Base-by-base conservation (phyloP, 37 sponge, comb jelly and placozoan genomes). In the Eunapius fragilis region DNA sequence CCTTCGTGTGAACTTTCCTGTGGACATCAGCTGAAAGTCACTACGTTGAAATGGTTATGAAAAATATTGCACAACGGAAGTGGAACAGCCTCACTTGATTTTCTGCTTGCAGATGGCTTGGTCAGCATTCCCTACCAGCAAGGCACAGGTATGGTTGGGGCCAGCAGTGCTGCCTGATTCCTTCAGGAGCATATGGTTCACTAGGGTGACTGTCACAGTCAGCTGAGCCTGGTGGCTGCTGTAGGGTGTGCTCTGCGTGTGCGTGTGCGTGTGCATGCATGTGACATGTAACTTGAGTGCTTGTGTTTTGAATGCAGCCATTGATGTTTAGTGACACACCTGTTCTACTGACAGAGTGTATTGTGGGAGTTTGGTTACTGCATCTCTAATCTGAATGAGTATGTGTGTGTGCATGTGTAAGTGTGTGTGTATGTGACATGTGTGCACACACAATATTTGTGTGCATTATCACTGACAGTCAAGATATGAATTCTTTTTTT, bases 281-380 rank as follows among this genome's bases (percentile, higher is more conserved):
- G 17, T 41, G 41, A 26, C 30, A 71, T 72, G 81, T 69, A 31
- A 23, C 69, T 36, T 67, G 68, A 31, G 75, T 27, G 75, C 2
- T 6, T 31, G 31, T 32, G 58, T 58, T 2, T 11, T 76, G 45
- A 23, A 35, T 74, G n/a, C 82, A 58, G 35, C 27, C 67, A 47
- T 71, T 25, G 28, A 79, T 23, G 37, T 25, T 27, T 31, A 28
- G 76, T 48, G 9, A 36, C 47, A 31, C 49, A 87, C 86, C 90
- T 97, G 98, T n/a, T 83, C 79, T 70, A 95, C 80, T 36, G 67
- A 50, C 45, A 97, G 67, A 0, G 82, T 50, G 72, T 95, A 97
- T 24, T 67, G 37, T 6, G 98, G 98, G 9, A 97, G 79, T 25
- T 49, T 83, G 24, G 89, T 75, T 1, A 91, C 94, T 32, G 98